Evolutionary conservation across 2,113 vertebrate genomes (phyloP), one percentile per base, ranked within the genome.

Genomic region (Dromiciops gliroides): DNA sequence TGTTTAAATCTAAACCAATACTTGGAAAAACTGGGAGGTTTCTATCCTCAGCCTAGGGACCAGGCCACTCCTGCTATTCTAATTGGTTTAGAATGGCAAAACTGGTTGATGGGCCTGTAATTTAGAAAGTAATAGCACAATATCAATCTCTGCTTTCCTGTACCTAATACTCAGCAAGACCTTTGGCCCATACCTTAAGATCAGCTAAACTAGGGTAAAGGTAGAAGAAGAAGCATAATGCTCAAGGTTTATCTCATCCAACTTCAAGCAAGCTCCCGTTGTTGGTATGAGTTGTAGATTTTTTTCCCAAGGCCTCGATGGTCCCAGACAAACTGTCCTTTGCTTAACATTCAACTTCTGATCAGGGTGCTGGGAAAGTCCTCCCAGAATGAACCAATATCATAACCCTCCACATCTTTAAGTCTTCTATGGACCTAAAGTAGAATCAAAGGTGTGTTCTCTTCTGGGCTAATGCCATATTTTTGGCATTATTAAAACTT

Each of bases 71-170:
- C 67, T 83, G 31, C 47, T 47, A 11, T 90, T 92, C 16, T 28
- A 90, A 92, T 11, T 94, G 53, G 8, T 92, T 94, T 93, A 83
- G 92, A 48, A 19, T 31, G 44, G 23, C 75, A 83, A 60, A 95
- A 60, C 90, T 91, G 8, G 12, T 67, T 67, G 60, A 37, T 23
- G 19, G n/a, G 23, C n/a, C 67, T 83, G 6, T 44, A 16, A 67
- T 67, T 83, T 83, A 83, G 67, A 83, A 83, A 83, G n/a, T 83
- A 75, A 44, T 23, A n/a, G 1, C 37, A 83, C 67, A 44, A 19
- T 44, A n/a, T 83, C n/a, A 83, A 0, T 67, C 28, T 37, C 14
- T n/a, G 16, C 31, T 1, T 4, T n/a, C 60, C 31, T 67, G 3
- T 67, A 67, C 37, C 31, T 37, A 37, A 37, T 37, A 67, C 11